Evolutionary conservation across 1,140 invertebrate species (phyloP).

Genomic region (Leptopilina clavipes): DNA sequence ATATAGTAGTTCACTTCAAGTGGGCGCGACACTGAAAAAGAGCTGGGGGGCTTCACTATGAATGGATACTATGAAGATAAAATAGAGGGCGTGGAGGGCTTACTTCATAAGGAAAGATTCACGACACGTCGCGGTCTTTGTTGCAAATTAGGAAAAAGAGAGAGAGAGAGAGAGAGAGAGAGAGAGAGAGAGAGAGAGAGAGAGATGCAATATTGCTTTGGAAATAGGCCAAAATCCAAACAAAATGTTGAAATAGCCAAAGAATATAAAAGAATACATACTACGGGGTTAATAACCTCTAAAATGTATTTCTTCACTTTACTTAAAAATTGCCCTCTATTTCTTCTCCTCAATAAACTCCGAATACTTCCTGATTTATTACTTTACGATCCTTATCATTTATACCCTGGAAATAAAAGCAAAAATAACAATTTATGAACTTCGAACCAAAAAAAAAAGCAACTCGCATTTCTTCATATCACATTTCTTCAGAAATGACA

Average conservation of each 20-base stretch:
- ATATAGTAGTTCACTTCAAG: neutral
- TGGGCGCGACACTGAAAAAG: neutral
- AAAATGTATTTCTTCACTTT: neutral
- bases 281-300: constrained; percentile 7
- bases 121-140: constrained; percentile 51
- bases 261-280: neutral
- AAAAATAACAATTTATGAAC: constrained; percentile 2
- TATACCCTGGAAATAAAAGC: neutral
- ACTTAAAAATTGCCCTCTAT: neutral
- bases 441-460: neutral
- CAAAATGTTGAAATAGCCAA: neutral
- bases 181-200: too few relatives aligned
- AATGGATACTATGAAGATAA: neutral
- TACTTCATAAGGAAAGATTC: constrained; percentile 37
- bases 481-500: neutral
- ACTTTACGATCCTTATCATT: neutral
- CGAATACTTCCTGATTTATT: neutral
- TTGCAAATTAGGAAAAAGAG: constrained; percentile 50
- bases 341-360: neutral
- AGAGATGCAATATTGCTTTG: constrained; percentile 48
- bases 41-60: neutral
- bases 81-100: neutral
- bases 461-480: neutral
- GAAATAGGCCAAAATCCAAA: constrained; percentile 42
- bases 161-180: neutral